Percentiles rank a stretch among this genome's conserved stretches.
phyloP scores from a whole-genome alignment of 30 jellyfish, hydroid and myxozoan genomes.

The Hydractinia echinata region DNA sequence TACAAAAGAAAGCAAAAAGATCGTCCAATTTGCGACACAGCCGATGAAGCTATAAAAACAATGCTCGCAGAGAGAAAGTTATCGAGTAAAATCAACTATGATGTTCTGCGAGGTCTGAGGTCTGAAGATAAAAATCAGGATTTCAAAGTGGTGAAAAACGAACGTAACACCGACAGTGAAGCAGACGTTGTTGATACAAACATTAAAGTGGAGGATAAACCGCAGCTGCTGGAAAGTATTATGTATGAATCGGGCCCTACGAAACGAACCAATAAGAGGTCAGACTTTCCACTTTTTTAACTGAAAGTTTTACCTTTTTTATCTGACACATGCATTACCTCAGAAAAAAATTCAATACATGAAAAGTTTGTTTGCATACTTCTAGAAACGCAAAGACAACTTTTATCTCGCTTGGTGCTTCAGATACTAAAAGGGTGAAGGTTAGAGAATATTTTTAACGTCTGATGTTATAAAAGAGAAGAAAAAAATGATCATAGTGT shows the following conservation, averaged over 20 bases:
- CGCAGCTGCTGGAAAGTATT: conserved; percentile 6
- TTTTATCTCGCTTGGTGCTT: no score
- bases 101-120: conserved; percentile 77
- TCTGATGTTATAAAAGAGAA: no score
- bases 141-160: conserved; percentile 24
- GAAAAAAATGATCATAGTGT: no score
- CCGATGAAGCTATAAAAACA: conserved; percentile 88
- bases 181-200: conserved; percentile 22
- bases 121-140: conserved; percentile 51
- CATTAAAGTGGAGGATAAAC: conserved; percentile 16
- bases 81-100: conserved; percentile 81
- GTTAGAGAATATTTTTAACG: no score
- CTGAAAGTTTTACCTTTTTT: no score
- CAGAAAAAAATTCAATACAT: no score
- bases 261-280: conserved; percentile 20
- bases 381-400: no score
- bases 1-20: conserved; percentile 53
- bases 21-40: conserved; percentile 59
- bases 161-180: neutral
- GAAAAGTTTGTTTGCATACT: no score
- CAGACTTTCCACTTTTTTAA: no score
- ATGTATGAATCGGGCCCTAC: conserved; percentile 67
- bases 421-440: no score
- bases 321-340: no score
- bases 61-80: conserved; percentile 80